Evolutionary conservation across 2,888 invertebrate genomes (phyloP), one percentile per base, ranked within the genome.

Genomic region (Lasiommata megera): DNA sequence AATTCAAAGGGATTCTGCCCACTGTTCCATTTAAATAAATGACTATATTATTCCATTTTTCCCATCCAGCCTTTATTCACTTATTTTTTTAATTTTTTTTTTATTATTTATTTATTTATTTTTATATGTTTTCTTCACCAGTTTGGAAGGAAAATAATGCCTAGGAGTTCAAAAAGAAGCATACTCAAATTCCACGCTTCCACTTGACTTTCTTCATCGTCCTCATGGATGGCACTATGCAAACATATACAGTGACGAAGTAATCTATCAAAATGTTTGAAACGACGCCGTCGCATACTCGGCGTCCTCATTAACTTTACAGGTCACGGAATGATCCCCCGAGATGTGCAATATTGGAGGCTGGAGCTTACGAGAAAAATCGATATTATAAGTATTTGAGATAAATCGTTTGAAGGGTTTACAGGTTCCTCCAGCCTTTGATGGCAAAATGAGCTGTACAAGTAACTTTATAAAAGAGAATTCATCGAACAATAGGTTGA

Each of bases 171-270:
- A 29, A 44, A 28, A 12, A 43, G 5, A 29, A 14, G 6, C 16
- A 28, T 31, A 12, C 44, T 8, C 12, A 46, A 16, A 31, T 9
- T 44, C 31, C 31, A 46, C 31, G 46, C 16, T 31, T 47, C 54
- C 50, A 59, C 54, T 46, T 54, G 52, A 54, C 54, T 44, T 44
- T 38, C 52, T 44, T 44, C 43, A 48, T 48, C 56, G 51, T 58
- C 54, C 37, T 63, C 61, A 66, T 55, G 59, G 61, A 66, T 62
- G 51, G 60, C 64, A 65, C 64, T 66, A 68, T 68, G 67, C 61
- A 68, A 68, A 69, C 67, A 56, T 48, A 55, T 55, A 60, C 61
- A 63, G 58, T 62, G 63, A 67, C 53, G 61, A 48, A 62, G 64
- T 64, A 63, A 62, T 63, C 65, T 63, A 61, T 61, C 61, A 63